Evolutionary conservation across 2,113 vertebrate species (phyloP), one percentile per base, ranked within the genome.

Genomic region (Rana temporaria): DNA sequence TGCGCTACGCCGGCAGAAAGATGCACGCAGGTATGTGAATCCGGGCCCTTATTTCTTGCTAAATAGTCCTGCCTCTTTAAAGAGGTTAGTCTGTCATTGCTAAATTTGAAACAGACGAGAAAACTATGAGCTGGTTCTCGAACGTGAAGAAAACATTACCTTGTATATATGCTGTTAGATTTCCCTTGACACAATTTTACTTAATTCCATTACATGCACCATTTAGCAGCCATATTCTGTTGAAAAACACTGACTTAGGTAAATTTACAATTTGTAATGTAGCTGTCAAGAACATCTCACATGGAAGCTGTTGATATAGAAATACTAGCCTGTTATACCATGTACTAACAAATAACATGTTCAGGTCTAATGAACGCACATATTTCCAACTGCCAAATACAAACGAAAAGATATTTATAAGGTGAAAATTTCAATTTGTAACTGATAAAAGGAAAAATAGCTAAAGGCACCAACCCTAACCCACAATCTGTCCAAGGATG

Each of bases 141-240:
- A 30, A 30, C 26, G 34, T 38, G 34, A 38, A 38, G 7, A 38
- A 48, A 48, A 48, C 42, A 48, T 48, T 48, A 48, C 42, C 1
- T 73, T 55, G 56, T 38, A 42, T 17, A 62, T 62, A 75, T 60
- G 32, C 72, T 62, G 19, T 60, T 14, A 42, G 72, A 75, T 42
- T 74, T 60, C 71, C 56, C 56, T 38, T 20, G 56, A 38, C 30
- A 60, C 71, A 16, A 32, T 12, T 59, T 73, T 73, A 73, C 26
- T 32, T 26, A 73, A 19, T 59, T 74, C 19, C 20, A 60, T 60
- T 60, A 75, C 72, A 75, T 24, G 56, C 56, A 22, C 57, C 26
- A 75, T 75, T 75, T 62, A 75, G 19, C 72, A 62, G 32, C n/a
- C 14, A 75, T 75, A 75, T 75, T 62, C 57, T 34, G 15, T 42